Conservation (phyloP, 92 coral and sea anemone species). For the Plumapathes pennacea region DNA sequence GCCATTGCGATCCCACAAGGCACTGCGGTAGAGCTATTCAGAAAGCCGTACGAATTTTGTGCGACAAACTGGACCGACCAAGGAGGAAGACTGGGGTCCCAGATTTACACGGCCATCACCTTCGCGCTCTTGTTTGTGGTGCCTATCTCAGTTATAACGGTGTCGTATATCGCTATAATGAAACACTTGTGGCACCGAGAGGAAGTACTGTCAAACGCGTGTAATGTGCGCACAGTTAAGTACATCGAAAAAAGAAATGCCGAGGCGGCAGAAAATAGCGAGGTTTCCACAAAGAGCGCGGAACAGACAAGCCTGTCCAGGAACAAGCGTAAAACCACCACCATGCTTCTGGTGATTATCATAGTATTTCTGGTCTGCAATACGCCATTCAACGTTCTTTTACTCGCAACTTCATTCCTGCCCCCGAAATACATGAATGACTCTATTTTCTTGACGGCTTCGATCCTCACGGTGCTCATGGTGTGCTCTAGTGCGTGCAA, state of each 20-base stretch:
- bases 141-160: constrained; percentile 61
- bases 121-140: constrained; percentile 68
- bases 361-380: constrained; percentile 69
- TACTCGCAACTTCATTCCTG: constrained; percentile 21
- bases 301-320: too few relatives aligned
- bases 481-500: constrained; percentile 78
- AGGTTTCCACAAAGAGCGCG: neutral
- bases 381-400: constrained; percentile 66
- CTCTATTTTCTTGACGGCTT: neutral
- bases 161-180: constrained; percentile 59
- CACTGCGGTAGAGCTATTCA: neutral
- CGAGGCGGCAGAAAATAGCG: neutral
- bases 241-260: neutral
- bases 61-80: constrained; percentile 42
- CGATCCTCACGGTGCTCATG: constrained; percentile 39
- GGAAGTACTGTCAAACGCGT: too few relatives aligned
- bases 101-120: constrained; percentile 47
- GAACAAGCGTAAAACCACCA: constrained; percentile 80
- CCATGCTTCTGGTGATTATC: constrained; percentile 81
- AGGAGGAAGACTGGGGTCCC: constrained; percentile 40
- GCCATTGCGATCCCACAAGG: constrained; percentile 63
- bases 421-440: neutral
- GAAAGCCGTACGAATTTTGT: constrained; percentile 8
- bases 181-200: constrained; percentile 63
- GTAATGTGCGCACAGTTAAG: neutral